phyloP scores from a whole-genome alignment of 2,113 vertebrate species.

The Daubentonia madagascariensis region DNA sequence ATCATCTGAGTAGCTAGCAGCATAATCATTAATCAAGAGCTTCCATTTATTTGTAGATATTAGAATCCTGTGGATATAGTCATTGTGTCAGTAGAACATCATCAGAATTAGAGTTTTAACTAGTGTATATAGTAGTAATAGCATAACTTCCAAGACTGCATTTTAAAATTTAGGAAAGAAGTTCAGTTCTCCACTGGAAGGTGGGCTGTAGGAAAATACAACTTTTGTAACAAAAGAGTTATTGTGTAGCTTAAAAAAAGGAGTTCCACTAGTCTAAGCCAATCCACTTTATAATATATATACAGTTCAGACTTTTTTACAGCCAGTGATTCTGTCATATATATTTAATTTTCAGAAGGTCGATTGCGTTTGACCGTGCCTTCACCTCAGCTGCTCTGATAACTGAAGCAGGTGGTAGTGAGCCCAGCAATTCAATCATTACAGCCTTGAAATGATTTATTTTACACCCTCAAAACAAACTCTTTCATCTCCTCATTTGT shows the following conservation, averaged over 20 bases:
- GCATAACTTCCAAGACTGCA: neutral
- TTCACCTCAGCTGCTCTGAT: conserved; percentile 60
- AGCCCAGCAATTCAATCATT: conserved; percentile 67
- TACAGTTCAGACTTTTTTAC: conserved; percentile 63
- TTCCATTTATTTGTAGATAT: neutral
- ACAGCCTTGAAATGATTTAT: conserved; percentile 67
- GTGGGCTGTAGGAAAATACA: conserved; percentile 47
- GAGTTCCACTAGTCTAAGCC: conserved; percentile 17
- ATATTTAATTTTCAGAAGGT: conserved; percentile 63
- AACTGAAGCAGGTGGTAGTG: conserved; percentile 29
- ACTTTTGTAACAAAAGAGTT: conserved; percentile 67
- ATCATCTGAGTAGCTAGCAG: neutral
- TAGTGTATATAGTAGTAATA: neutral
- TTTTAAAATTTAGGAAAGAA: neutral
- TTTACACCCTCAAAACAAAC: conserved; percentile 72
- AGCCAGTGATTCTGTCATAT: conserved; percentile 67
- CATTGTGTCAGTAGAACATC: neutral
- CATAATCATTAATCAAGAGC: neutral
- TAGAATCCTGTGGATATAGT: neutral
- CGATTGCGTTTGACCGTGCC: conserved; percentile 56
- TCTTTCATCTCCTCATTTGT: conserved; percentile 64
- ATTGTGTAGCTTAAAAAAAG: conserved; percentile 53
- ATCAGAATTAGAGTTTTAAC: neutral
- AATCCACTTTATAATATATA: conserved; percentile 61
- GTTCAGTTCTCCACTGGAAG: neutral